Conservation (phyloP, 2,113 vertebrate species). For the Oriolus oriolus region DNA sequence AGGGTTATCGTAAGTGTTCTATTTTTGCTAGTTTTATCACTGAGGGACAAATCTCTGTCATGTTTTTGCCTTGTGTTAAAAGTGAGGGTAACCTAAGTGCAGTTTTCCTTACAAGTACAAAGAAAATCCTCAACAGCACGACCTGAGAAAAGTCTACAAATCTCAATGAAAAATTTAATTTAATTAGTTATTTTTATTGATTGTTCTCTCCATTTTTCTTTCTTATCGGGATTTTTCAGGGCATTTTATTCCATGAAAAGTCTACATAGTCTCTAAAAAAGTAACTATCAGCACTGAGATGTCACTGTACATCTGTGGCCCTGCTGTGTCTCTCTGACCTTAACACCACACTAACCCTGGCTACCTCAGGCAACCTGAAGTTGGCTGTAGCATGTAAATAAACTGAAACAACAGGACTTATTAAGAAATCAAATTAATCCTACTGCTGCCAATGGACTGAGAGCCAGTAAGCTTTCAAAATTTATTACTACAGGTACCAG, state of each 20-base stretch:
- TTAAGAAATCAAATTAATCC: background rate
- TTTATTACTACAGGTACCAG: background rate
- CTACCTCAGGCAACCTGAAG: background rate
- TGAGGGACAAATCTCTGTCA: conserved; percentile 1
- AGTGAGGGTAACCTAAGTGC: background rate
- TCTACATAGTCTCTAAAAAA: background rate
- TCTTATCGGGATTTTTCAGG: background rate
- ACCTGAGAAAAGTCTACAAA: background rate
- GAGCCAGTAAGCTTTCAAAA: background rate
- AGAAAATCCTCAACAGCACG: background rate
- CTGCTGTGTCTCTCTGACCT: background rate
- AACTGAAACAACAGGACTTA: background rate
- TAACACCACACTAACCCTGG: background rate
- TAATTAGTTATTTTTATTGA: background rate
- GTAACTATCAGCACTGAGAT: background rate
- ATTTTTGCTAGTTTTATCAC: conserved; percentile 15
- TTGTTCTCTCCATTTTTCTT: background rate
- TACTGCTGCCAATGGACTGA: background rate
- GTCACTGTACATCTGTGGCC: background rate
- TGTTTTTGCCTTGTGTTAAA: background rate
- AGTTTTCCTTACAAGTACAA: background rate
- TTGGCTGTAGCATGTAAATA: background rate
- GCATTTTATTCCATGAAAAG: background rate
- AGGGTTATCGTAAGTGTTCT: background rate
- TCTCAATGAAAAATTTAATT: background rate